Base-by-base conservation (phyloP, 2,888 invertebrate species). In the Ophion slaviceki region DNA sequence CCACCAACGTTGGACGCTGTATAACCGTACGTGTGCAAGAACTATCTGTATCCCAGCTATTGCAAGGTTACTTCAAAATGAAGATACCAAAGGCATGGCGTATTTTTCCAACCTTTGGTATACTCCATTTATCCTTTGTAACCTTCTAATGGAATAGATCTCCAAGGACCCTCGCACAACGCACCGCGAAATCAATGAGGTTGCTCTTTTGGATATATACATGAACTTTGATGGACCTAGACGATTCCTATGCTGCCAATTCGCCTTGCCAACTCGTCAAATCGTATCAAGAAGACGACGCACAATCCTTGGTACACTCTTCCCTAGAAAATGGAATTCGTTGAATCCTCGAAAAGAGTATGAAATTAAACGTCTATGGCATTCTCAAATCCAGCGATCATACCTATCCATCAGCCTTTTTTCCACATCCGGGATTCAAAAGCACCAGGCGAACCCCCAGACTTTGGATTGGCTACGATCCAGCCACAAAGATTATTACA, bases 401-500 rank as follows among this genome's bases (percentile, higher is more conserved):
- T 68, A 7, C 14, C 8, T 32, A 24, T 36, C 53, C 36, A 24
- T 53, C 36, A 17, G 61, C 67, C n/a, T 40, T 32, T 81, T 85
- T 71, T 67, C 68, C 76, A 67, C 82, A 72, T 79, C 62, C 71
- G 66, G 40, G 14, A 62, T 62, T 80, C 66, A 70, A 76, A 47
- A 67, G 72, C 79, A 70, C 79, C 70, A 47, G 72, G 68, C 71
- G 61, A 85, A 86, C 79, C 76, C 78, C 87, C 89, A 90, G 90
- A 91, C 91, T 91, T 91, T 89, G 84, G 83, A 78, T 91, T 91
- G 91, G 91, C 91, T 74, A 79, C 61, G 85, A 76, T 91, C 91
- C 91, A 91, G 89, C 85, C 89, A 89, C 89, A 88, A 87, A 87
- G 89, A 91, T 91, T 91, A 91, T 91, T 91, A 89, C 89, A 91